A percentile compares a stretch with the other conserved stretches of the same genome.
phyloP scores from a whole-genome alignment of 2,888 invertebrate species.

The Phragmatobia fuliginosa region DNA sequence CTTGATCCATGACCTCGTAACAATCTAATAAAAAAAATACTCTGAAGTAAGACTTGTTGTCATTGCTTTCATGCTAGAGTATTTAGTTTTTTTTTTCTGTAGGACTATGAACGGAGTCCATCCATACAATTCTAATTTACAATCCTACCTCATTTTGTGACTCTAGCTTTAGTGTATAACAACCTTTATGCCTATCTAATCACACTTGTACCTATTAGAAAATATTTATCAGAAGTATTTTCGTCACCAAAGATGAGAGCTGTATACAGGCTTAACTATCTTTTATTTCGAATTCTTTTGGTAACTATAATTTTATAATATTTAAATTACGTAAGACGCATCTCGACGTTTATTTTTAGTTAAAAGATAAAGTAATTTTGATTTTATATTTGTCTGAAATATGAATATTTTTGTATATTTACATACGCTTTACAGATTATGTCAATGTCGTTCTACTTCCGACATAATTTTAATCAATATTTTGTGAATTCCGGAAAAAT shows the following conservation, averaged over 20 bases:
- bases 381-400: not conserved
- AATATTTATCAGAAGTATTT: constrained; percentile 63
- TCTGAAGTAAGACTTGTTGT: constrained; percentile 14
- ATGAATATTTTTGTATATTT: not conserved
- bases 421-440: not conserved
- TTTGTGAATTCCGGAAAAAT: constrained; percentile 6
- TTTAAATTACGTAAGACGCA: constrained; percentile 2
- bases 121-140: constrained; percentile 71
- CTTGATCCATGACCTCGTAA: constrained; percentile 45
- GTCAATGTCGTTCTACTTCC: not conserved
- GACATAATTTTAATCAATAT: not conserved
- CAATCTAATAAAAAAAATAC: constrained; percentile 29
- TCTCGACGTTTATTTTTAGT: constrained; percentile 1
- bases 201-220: constrained; percentile 48
- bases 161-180: constrained; percentile 70
- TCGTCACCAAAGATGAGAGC: constrained; percentile 82
- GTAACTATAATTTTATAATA: not conserved
- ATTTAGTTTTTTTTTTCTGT: constrained; percentile 46
- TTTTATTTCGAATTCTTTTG: constrained; percentile 32
- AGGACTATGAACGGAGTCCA: constrained; percentile 62
- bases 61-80: constrained; percentile 35
- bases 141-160: constrained; percentile 83
- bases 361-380: not conserved
- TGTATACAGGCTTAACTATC: constrained; percentile 61
- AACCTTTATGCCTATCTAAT: constrained; percentile 58